Evolutionary conservation across 2,888 invertebrate genomes (phyloP).

Genomic region (Drosophila cyrtoloma): DNA sequence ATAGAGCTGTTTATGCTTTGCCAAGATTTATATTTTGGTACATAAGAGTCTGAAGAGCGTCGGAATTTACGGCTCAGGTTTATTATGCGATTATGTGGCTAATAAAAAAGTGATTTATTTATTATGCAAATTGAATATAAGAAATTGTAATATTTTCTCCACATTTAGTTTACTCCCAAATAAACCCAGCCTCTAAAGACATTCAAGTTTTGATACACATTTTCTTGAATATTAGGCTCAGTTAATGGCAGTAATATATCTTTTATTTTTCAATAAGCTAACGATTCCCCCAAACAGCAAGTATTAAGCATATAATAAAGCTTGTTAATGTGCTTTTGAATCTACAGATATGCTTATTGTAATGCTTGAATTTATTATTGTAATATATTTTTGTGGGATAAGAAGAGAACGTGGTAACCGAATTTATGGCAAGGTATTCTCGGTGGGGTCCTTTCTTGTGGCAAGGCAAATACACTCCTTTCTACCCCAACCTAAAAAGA

Average conservation of each 20-base stretch:
- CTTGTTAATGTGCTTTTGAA: not conserved
- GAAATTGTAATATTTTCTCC: not conserved
- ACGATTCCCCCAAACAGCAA: not conserved
- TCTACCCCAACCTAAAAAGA: not conserved
- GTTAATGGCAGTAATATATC: not conserved
- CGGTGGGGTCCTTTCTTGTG: not conserved
- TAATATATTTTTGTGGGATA: conserved; percentile 2
- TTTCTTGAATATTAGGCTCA: not conserved
- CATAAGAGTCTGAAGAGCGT: not conserved
- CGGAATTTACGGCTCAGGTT: conserved; percentile 4
- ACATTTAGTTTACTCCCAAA: not conserved
- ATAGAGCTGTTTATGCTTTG: conserved; percentile 8
- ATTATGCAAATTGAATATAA: conserved; percentile 6
- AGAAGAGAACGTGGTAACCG: not conserved
- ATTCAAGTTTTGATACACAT: not conserved
- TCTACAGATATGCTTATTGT: not conserved
- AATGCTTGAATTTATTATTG: not conserved
- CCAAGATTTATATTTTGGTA: conserved; percentile 1
- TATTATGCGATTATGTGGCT: conserved; percentile 8
- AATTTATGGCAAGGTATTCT: conserved; percentile 9
- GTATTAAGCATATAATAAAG: not conserved
- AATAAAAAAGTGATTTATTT: conserved; percentile 8
- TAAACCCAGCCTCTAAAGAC: not conserved
- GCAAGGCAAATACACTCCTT: not conserved
- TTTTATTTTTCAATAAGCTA: conserved; percentile 1